These are phyloP conservation scores for Axea sp. DNA, from an alignment of 2,888 invertebrate genomes.

Conservation along the genomic window DNA sequence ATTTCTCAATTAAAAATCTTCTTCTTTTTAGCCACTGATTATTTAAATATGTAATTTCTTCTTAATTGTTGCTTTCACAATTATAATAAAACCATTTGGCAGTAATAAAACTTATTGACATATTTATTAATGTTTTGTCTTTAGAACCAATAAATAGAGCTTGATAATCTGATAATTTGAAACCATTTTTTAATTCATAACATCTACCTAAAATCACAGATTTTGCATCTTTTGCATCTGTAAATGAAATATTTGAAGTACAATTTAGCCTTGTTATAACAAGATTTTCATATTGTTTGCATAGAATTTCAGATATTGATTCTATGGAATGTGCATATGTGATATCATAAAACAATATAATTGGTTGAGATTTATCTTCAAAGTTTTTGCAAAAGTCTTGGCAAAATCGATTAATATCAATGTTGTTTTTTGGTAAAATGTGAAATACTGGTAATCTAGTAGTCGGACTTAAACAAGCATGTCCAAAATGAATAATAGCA, in stretches of 20 bases:
- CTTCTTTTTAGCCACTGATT: constrained; percentile 86
- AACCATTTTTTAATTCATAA: constrained; percentile 68
- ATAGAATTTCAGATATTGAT: constrained; percentile 40
- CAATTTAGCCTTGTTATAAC: constrained; percentile 58
- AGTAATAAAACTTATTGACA: constrained; percentile 81
- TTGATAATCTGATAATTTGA: constrained; percentile 80
- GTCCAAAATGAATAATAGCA: constrained; percentile 94
- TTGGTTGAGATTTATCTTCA: constrained; percentile 74
- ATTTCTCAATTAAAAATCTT: too few relatives aligned
- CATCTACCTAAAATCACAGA: constrained; percentile 70
- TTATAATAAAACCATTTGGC: constrained; percentile 82
- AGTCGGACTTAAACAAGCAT: constrained; percentile 88
- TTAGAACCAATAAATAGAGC: constrained; percentile 85
- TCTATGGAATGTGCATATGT: constrained; percentile 82
- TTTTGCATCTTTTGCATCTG: constrained; percentile 52
- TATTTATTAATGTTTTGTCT: constrained; percentile 84
- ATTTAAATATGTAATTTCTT: constrained; percentile 77
- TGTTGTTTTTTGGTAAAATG: constrained; percentile 83
- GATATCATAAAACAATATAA: constrained; percentile 85
- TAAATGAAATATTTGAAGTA: constrained; percentile 56
- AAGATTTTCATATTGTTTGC: constrained; percentile 45
- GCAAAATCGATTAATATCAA: constrained; percentile 81
- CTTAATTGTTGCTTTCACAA: constrained; percentile 78
- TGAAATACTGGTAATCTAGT: constrained; percentile 87
- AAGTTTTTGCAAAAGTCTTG: constrained; percentile 73